Evolutionary conservation across 1,140 invertebrate genomes (phyloP).

Genomic region (Riptortus pedestris): DNA sequence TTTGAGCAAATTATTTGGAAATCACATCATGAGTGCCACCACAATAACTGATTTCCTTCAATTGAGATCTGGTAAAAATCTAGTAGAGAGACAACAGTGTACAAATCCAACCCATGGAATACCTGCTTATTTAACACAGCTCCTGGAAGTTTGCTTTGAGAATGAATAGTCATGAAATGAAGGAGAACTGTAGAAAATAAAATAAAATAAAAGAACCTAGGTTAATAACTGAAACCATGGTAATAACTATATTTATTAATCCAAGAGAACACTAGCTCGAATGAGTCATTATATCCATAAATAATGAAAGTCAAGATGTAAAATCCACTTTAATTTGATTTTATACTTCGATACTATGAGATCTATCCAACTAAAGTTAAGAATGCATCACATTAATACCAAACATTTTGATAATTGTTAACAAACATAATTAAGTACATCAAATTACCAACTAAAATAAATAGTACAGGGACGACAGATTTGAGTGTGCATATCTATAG

Average conservation of each 20-base stretch:
- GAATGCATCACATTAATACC: conserved; percentile 2
- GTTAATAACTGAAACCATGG: neutral
- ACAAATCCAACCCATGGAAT: no score
- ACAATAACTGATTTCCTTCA: no score
- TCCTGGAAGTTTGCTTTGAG: no score
- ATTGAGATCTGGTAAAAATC: no score
- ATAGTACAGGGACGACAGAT: neutral
- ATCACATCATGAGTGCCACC: no score
- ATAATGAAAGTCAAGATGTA: neutral
- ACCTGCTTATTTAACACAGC: no score
- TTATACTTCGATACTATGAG: neutral
- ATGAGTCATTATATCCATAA: neutral
- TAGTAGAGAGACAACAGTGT: no score
- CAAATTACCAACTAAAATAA: conserved; percentile 5
- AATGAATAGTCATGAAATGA: no score
- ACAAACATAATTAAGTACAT: conserved; percentile 4
- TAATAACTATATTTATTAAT: neutral
- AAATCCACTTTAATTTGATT: conserved; percentile 1
- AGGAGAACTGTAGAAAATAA: no score
- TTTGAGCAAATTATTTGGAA: no score
- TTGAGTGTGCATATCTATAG: neutral
- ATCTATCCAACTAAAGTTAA: conserved; percentile 14
- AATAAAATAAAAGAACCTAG: no score
- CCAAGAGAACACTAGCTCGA: neutral
- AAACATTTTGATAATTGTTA: neutral